Evolutionary conservation across 2,888 invertebrate species (phyloP), one percentile per base, ranked within the genome.

Genomic region (Sinelater perroti): DNA sequence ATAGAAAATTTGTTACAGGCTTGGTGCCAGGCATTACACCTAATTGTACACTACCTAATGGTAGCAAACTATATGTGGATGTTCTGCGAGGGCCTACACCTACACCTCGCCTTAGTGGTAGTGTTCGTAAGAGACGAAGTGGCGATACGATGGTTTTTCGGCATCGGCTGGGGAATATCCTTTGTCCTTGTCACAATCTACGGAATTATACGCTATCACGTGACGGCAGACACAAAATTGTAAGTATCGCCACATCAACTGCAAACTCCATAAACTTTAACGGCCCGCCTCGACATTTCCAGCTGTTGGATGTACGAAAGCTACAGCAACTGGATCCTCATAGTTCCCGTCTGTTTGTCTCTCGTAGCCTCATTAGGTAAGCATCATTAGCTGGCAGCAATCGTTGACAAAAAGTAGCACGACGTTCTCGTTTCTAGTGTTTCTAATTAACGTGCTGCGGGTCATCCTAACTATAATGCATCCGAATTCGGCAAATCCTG

Each of bases 61-160:
- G 79, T 90, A 38, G 85, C 88, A 36, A 90, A 89, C 74, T 91
- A 91, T 76, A 84, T 89, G 73, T 93, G 92, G 92, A 91, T 91
- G 91, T 91, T 92, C 73, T 88, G 88, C 71, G 91, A 91, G 72
- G 89, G 89, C 0, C 78, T 91, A 1, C 88, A 91, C 71, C 78
- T 93, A 5, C 90, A 91, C 74, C 82, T 91, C 11, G 84, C 90
- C 0, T 79, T 93, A 1, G 90, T 90, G 6, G 85, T 90, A 68
- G 89, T 91, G 10, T 91, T 91, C 73, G 86, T 90, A 26, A 83
- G 85, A 67, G 89, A 91, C 65, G 84, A 87, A 49, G 81, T 86
- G 44, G 85, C 90, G 1, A 83, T 90, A 82, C 82, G 83, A 46
- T 87, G 86, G 81, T 90, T 91, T 73, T 80, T 80, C 66, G 74